phyloP scores from a whole-genome alignment of 1,140 invertebrate genomes.

The Lucilia cuprina region DNA sequence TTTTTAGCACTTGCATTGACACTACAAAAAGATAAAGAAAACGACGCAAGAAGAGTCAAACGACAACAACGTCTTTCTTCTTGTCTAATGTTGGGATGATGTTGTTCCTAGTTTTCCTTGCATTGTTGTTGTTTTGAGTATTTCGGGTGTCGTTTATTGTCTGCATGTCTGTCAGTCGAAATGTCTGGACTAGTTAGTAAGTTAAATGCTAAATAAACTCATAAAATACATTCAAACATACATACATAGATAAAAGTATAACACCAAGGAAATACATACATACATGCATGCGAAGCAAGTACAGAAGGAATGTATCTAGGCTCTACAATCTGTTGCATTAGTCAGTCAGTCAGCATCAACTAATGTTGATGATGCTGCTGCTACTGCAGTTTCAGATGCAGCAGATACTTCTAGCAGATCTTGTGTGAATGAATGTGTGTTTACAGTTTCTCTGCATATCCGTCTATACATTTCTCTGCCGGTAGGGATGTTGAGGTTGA shows the following conservation, averaged over 20 bases:
- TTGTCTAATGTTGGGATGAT: background rate
- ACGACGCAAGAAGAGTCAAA: background rate
- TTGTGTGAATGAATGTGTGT: background rate
- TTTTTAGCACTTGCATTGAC: background rate
- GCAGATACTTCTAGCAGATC: background rate
- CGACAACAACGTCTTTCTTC: background rate
- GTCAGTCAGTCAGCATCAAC: too few species aligned
- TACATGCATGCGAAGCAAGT: too few species aligned
- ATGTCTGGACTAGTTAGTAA: background rate
- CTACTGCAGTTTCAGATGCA: background rate
- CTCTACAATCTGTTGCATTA: background rate
- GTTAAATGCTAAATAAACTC: background rate
- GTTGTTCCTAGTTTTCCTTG: background rate
- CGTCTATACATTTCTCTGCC: background rate
- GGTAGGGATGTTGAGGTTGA: background rate
- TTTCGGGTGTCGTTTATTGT: conserved; percentile 8
- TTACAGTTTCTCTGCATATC: background rate
- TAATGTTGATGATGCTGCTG: background rate
- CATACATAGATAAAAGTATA: background rate
- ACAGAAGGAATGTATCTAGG: background rate
- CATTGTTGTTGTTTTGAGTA: background rate
- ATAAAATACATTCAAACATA: background rate
- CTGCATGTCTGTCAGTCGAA: background rate
- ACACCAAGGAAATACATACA: background rate
- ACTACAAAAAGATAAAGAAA: background rate